A percentile compares a stretch with the other conserved stretches of the same genome.
Evolutionary conservation across 2,888 invertebrate genomes (phyloP).

Genomic region (Entomobrya multifasciata): DNA sequence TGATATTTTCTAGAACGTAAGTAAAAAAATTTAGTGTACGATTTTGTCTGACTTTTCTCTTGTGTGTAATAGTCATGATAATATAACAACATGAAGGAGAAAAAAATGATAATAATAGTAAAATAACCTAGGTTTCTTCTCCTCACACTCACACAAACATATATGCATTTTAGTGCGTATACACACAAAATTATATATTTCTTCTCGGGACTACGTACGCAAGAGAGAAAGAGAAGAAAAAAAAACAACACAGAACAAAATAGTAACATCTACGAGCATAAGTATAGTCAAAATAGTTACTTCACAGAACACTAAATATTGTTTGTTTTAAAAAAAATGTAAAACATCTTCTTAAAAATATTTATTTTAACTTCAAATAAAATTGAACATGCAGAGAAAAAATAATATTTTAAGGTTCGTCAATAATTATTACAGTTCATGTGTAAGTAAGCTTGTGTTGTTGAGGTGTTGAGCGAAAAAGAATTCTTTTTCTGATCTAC

Average conservation of each 20-base stretch:
- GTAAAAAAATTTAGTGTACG: conserved; percentile 30
- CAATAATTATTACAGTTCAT: too few relatives aligned
- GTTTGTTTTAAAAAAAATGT: background rate
- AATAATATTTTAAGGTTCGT: too few relatives aligned
- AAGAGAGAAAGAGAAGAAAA: background rate
- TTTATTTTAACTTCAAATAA: too few relatives aligned
- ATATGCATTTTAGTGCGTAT: conserved; percentile 33
- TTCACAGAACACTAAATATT: background rate
- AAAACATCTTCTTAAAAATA: background rate
- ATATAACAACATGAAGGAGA: background rate
- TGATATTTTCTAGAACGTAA: conserved; percentile 49
- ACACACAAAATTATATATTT: conserved; percentile 11
- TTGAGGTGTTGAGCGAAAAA: too few relatives aligned
- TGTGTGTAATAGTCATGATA: conserved; percentile 10
- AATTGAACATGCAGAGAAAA: too few relatives aligned
- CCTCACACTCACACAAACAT: background rate
- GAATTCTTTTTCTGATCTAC: too few relatives aligned
- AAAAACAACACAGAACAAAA: conserved; percentile 11
- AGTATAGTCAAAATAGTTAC: conserved; percentile 7
- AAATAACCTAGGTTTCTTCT: conserved; percentile 34
- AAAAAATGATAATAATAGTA: conserved; percentile 41
- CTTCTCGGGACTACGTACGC: background rate
- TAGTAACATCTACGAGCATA: too few relatives aligned
- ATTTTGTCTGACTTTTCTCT: conserved; percentile 45
- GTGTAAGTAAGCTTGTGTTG: too few relatives aligned